Base-by-base conservation (phyloP, 2,888 invertebrate species). In the Epirrhoe tristata region DNA sequence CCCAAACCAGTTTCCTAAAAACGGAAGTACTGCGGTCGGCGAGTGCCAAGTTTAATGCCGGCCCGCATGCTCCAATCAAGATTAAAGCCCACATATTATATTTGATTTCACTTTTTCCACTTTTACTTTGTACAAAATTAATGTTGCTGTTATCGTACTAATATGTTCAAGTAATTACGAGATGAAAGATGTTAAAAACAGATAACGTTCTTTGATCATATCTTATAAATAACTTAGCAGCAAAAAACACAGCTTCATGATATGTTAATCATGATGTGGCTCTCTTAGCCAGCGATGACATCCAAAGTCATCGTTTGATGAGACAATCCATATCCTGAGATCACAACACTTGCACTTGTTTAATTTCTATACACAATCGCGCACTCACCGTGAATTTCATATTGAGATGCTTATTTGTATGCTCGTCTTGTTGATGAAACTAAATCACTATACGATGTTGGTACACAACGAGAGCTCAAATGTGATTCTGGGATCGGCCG, bases 311-410 rank as follows among this genome's bases (percentile, higher is more conserved):
- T 60, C 17, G 31, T 59, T 46, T 60, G 58, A 60, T 43, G 53
- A 63, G 34, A 58, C 53, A 68, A 64, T 68, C 67, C 67, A 59
- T 59, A 50, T 52, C 16, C 61, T 68, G 57, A 55, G 51, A 64
- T 69, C 70, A 70, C 69, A 67, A 66, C 74, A 72, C 69, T 66
- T 58, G 75, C 76, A 76, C 82, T 79, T 70, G 54, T 75, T 67
- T 66, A 57, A 60, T 78, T 67, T 48, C 54, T 58, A 67, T 66
- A 73, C 73, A 83, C 81, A 78, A 81, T 78, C 85, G 77, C 85
- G 79, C 86, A 93, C 93, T 94, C 93, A 94, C 93, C 93, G 90
- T 92, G 89, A 90, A 89, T 91, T 93, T 93, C 93, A 94, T 94
- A 85, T 87, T 88, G 81, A 70, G 77, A 83, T 74, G 86, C 83